phyloP scores from a whole-genome alignment of 2,113 vertebrate species.

The Tapirus terrestris region DNA sequence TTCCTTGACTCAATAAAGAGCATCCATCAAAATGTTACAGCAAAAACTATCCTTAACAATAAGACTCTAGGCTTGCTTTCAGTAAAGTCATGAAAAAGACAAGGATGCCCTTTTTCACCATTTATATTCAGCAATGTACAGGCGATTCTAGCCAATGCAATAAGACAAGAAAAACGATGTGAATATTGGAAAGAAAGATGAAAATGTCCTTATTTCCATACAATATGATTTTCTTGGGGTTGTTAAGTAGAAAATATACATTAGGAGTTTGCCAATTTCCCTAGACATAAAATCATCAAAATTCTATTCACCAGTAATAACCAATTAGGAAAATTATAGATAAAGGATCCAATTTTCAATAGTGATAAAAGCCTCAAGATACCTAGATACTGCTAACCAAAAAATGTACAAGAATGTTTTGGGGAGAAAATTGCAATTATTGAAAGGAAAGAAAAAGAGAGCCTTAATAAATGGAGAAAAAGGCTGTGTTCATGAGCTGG shows the following conservation, averaged over 20 bases:
- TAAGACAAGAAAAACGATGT: not conserved
- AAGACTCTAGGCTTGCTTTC: not conserved
- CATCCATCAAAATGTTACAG: not conserved
- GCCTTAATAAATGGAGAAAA: not conserved
- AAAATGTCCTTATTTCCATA: not conserved
- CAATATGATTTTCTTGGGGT: not conserved
- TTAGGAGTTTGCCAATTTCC: not conserved
- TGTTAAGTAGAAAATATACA: not conserved
- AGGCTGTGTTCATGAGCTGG: not conserved
- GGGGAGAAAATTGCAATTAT: conserved; percentile 2
- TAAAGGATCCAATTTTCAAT: not conserved
- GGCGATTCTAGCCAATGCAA: not conserved
- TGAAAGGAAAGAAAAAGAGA: not conserved
- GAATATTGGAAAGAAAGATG: not conserved
- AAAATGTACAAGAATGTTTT: not conserved
- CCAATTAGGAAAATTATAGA: conserved; percentile 20
- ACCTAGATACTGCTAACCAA: not conserved
- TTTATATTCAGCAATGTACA: not conserved
- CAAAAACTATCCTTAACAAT: not conserved
- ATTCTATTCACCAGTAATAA: not conserved
- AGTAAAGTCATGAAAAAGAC: not conserved
- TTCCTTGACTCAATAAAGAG: conserved; percentile 13
- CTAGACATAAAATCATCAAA: not conserved
- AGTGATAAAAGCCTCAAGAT: not conserved
- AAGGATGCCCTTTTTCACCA: not conserved